Percentiles rank a stretch among this genome's conserved stretches.
Evolutionary conservation across 2,888 invertebrate genomes (phyloP).

Genomic region (Pristionchus exspectatus): DNA sequence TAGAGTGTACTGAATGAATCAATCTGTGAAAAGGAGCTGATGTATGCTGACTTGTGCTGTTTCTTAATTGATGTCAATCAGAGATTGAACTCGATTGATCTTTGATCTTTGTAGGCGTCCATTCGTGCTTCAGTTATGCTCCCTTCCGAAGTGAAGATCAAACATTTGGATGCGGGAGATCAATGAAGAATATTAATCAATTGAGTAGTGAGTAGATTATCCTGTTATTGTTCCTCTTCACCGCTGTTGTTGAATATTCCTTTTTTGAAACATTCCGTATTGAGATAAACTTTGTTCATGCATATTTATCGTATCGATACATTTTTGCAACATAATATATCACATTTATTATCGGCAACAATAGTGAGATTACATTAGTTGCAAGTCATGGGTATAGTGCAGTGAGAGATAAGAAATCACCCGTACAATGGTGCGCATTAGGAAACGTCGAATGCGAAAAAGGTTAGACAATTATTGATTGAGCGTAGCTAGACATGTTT

Average conservation of each 20-base stretch:
- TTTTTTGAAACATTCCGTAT: neutral
- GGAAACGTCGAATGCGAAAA: constrained; percentile 13
- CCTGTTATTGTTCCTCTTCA: constrained; percentile 11
- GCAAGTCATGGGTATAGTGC: constrained; percentile 21
- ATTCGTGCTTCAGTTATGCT: constrained; percentile 68
- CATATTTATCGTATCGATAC: neutral
- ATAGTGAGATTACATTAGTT: neutral
- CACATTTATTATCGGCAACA: constrained; percentile 14
- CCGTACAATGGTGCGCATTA: neutral
- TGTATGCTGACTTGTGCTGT: neutral
- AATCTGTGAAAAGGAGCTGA: neutral
- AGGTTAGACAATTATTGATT: neutral
- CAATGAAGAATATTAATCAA: constrained; percentile 10
- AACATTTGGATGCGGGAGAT: constrained; percentile 57
- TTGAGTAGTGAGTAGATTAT: neutral
- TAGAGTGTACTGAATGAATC: neutral
- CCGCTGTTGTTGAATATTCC: neutral
- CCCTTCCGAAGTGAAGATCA: constrained; percentile 62
- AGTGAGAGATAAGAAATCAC: constrained; percentile 23
- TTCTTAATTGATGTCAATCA: no score
- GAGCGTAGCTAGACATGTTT: constrained; percentile 2
- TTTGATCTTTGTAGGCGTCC: constrained; percentile 58
- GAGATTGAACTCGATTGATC: neutral
- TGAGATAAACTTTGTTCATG: neutral
- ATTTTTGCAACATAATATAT: neutral